These are phyloP conservation scores for Ptychadena robeensis DNA, from an alignment of 2,797 vertebrate species.

Conservation along the genomic window DNA sequence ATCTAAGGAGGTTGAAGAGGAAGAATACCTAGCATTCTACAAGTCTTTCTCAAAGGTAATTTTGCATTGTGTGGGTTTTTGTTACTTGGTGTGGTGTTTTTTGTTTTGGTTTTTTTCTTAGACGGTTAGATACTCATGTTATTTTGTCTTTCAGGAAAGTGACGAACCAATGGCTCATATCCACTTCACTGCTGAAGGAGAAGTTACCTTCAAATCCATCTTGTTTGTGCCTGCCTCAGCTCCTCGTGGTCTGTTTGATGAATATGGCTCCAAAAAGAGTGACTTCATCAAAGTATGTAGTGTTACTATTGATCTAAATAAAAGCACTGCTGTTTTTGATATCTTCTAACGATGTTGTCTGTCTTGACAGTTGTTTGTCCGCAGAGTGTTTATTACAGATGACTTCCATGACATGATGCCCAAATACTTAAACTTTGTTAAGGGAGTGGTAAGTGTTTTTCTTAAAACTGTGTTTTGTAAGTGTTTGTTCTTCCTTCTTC, in stretches of 20 bases:
- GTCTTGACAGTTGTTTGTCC: conserved; percentile 75
- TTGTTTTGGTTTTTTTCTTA: too few relatives aligned
- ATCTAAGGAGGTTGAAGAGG: conserved; percentile 94
- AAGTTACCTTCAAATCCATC: conserved; percentile 98
- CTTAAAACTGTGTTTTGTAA: too few relatives aligned
- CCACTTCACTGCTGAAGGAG: conserved; percentile 97
- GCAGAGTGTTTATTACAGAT: conserved; percentile 96
- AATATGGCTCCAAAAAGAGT: conserved; percentile 97
- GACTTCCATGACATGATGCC: conserved; percentile 99
- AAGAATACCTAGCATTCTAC: conserved; percentile 98
- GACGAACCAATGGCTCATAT: conserved; percentile 92
- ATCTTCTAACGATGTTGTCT: not conserved
- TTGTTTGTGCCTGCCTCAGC: conserved; percentile 91
- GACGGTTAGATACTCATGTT: too few relatives aligned
- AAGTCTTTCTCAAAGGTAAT: conserved; percentile 98
- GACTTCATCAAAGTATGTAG: conserved; percentile 92
- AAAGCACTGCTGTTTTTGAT: not conserved
- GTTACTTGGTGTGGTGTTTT: too few relatives aligned
- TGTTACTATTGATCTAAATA: not conserved
- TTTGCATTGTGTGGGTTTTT: too few relatives aligned
- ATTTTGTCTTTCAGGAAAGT: conserved; percentile 77
- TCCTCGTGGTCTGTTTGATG: conserved; percentile 94
- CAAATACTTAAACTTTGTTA: conserved; percentile 96
- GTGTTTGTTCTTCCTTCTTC: accelerated
- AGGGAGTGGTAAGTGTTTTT: conserved; percentile 89